A percentile compares a stretch with the other conserved stretches of the same genome.
Evolutionary conservation across 2,888 invertebrate species (phyloP).

Genomic region (Euphydryas editha): DNA sequence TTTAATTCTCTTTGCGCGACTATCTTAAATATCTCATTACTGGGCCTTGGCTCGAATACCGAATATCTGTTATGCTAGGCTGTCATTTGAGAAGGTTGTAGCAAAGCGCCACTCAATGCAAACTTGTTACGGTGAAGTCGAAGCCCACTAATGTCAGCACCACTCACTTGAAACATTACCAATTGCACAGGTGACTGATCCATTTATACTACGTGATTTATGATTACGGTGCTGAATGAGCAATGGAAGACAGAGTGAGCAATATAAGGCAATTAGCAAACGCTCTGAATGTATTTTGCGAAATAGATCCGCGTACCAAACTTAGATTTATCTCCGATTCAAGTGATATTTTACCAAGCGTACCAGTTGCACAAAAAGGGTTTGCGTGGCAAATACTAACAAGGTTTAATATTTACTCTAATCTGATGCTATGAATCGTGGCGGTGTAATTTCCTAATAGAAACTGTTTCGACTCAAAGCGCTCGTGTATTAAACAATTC

Average conservation of each 20-base stretch:
- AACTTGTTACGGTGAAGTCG: constrained; percentile 64
- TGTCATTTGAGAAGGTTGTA: constrained; percentile 82
- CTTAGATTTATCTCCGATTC: constrained; percentile 16
- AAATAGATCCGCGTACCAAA: constrained; percentile 26
- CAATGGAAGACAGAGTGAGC: constrained; percentile 18
- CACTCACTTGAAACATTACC: constrained; percentile 56
- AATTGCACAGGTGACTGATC: constrained; percentile 46
- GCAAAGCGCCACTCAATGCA: constrained; percentile 74
- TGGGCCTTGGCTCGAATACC: constrained; percentile 82
- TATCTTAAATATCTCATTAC: constrained; percentile 79
- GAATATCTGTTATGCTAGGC: constrained; percentile 75
- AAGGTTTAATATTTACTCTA: constrained; percentile 19
- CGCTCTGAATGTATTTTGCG: constrained; percentile 36
- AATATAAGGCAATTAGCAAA: constrained; percentile 34
- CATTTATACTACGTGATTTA: constrained; percentile 50
- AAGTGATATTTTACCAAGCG: constrained; percentile 20
- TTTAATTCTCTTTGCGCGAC: constrained; percentile 66
- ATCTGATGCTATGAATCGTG: constrained; percentile 18
- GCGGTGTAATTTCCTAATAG: constrained; percentile 5
- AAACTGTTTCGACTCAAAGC: constrained; percentile 3
- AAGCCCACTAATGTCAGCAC: constrained; percentile 55
- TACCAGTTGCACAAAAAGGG: constrained; percentile 22
- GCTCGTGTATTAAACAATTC: constrained; percentile 4
- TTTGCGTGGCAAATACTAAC: constrained; percentile 16
- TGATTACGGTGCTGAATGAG: constrained; percentile 45